Evolutionary conservation across 2,113 vertebrate species (phyloP).

Genomic region (Typhlomys cinereus): DNA sequence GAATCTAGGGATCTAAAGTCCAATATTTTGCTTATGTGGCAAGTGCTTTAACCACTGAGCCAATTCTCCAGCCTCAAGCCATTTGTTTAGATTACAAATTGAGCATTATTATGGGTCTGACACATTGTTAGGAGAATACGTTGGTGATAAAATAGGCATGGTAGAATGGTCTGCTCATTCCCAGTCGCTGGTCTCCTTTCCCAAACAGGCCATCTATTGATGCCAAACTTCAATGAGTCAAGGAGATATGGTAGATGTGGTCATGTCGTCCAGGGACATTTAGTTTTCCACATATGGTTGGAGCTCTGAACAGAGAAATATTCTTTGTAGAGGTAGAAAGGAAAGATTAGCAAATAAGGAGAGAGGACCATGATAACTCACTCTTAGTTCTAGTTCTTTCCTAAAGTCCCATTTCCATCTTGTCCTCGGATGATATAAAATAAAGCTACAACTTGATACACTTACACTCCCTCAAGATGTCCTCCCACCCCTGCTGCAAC

Average conservation of each 20-base stretch:
- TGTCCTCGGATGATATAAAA: not conserved
- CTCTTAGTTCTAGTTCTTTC: not conserved
- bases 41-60: too few relatives aligned
- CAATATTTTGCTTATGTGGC: too few relatives aligned
- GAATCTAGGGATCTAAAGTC: too few relatives aligned
- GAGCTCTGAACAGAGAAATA: conserved; percentile 5
- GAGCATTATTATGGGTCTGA: conserved; percentile 17
- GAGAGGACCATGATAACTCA: not conserved
- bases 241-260: not conserved
- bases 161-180: not conserved
- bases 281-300: not conserved
- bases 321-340: not conserved
- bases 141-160: not conserved
- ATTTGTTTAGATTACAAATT: conserved; percentile 15
- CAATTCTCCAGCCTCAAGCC: too few relatives aligned
- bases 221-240: not conserved
- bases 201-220: not conserved
- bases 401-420: not conserved
- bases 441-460: not conserved
- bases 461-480: not conserved
- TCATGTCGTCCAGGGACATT: not conserved
- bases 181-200: not conserved
- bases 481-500: not conserved
- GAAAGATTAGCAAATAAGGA: not conserved
- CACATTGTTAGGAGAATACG: not conserved